Conservation (phyloP, 2,113 vertebrate genomes). For the Anser cygnoides region DNA sequence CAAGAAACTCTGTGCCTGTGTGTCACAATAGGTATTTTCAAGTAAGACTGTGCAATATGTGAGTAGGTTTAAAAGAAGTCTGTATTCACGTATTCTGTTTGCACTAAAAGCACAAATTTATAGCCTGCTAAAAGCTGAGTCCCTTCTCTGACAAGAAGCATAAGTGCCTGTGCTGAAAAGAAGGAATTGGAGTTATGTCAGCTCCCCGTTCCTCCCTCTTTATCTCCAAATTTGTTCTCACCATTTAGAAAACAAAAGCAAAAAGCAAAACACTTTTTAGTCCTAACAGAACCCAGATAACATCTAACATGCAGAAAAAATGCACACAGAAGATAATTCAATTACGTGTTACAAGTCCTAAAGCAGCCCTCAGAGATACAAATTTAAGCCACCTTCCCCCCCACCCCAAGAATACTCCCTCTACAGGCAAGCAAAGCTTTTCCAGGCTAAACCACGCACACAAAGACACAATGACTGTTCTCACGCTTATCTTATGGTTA, state of each 20-base stretch:
- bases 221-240: background rate
- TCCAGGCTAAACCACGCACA: background rate
- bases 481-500: background rate
- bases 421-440: background rate
- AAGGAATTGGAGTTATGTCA: accelerated
- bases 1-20: background rate
- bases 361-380: background rate
- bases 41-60: accelerated
- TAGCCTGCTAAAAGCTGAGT: accelerated
- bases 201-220: background rate
- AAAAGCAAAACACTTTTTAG: background rate
- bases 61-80: background rate
- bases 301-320: accelerated
- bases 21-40: background rate
- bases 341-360: accelerated
- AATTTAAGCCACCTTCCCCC: background rate
- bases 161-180: background rate
- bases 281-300: background rate
- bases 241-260: background rate
- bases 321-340: accelerated
- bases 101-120: background rate
- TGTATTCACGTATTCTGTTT: background rate
- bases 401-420: background rate
- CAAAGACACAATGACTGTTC: accelerated
- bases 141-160: too few species aligned